A percentile compares a stretch with the other conserved stretches of the same genome.
Conservation (phyloP, 2,888 invertebrate species). For the Bugula neritina region DNA sequence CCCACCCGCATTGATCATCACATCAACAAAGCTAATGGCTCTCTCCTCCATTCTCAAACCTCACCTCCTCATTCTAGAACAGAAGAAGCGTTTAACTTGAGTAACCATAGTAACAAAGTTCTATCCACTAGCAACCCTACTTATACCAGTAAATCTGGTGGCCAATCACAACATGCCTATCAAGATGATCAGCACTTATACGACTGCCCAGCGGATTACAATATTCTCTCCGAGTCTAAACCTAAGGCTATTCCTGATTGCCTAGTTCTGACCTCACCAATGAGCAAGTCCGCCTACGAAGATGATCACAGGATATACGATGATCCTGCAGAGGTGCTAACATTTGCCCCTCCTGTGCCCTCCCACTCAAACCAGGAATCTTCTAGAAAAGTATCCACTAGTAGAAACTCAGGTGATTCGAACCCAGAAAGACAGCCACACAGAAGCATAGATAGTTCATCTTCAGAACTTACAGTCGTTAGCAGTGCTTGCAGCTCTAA, state of each 20-base stretch:
- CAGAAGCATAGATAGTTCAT: slow-evolving; percentile 3
- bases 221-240: not conserved
- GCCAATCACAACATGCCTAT: not conserved
- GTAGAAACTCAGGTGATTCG: not conserved
- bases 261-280: not conserved
- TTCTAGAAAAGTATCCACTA: not conserved
- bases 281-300: not conserved
- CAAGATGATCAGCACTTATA: slow-evolving; percentile 10
- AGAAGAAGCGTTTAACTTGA: not conserved
- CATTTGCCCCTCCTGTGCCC: not conserved
- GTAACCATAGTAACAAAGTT: slow-evolving; percentile 5
- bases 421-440: slow-evolving; percentile 4
- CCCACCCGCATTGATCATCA: not conserved
- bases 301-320: slow-evolving; percentile 22
- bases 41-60: slow-evolving; percentile 4
- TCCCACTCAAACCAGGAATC: not conserved
- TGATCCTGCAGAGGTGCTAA: not conserved
- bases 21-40: slow-evolving; percentile 13
- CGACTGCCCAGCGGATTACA: slow-evolving; percentile 20
- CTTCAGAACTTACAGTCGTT: slow-evolving; percentile 1
- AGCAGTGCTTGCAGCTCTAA: slow-evolving; percentile 16
- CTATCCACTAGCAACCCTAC: not conserved
- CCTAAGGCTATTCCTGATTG: not conserved
- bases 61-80: slow-evolving; percentile 4
- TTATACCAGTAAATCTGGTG: not conserved